Conservation (phyloP, 2,113 vertebrate species). For the Brachypteracias leptosomus region DNA sequence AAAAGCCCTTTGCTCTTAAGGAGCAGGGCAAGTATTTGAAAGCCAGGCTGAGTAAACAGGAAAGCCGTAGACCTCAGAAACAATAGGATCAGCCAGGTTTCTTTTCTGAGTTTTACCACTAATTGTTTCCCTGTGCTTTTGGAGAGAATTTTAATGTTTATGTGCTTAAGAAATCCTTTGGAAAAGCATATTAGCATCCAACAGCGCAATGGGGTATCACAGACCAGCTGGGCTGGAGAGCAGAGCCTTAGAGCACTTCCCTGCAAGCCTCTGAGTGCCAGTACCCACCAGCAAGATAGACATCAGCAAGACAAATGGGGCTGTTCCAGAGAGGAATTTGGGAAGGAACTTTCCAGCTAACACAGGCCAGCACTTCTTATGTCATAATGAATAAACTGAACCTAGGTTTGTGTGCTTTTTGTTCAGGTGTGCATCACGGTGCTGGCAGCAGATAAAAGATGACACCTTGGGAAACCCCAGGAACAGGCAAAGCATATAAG, state of each 20-base stretch:
- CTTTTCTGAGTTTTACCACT: constrained; percentile 8
- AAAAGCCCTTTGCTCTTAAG: neutral
- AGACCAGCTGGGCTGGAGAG: neutral
- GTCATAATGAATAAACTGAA: neutral
- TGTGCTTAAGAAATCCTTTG: neutral
- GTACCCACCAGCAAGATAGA: neutral
- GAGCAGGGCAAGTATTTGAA: constrained; percentile 10
- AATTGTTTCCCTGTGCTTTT: neutral
- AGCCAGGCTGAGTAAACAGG: constrained; percentile 25
- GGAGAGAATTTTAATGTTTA: neutral
- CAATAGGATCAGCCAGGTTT: constrained; percentile 22
- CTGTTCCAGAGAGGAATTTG: accelerated
- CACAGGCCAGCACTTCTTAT: accelerated
- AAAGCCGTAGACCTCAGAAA: constrained; percentile 29
- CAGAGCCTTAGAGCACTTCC: neutral
- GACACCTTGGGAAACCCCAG: neutral
- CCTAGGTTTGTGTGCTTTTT: neutral
- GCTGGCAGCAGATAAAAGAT: neutral
- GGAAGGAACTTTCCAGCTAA: neutral
- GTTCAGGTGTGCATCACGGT: neutral
- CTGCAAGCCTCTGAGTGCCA: neutral
- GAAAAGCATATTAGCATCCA: neutral
- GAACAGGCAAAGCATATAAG: neutral
- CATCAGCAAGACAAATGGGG: neutral
- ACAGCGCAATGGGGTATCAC: accelerated